A percentile compares a stretch with the other conserved stretches of the same genome.
Evolutionary conservation across 2,113 vertebrate species (phyloP).

Genomic region (Bubo scandiacus): DNA sequence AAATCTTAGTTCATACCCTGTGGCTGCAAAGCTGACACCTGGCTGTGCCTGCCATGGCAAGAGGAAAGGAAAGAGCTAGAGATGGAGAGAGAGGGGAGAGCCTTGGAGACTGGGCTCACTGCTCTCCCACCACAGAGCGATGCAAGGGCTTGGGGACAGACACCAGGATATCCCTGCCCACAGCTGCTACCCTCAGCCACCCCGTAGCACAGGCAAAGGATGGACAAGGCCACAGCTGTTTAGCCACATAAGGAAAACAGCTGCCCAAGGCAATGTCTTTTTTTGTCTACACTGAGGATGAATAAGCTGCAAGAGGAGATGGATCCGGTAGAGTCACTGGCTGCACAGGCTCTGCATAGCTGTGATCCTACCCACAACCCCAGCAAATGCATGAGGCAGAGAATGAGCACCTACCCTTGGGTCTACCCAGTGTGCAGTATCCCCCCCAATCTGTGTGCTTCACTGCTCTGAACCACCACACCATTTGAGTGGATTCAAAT

Average conservation of each 20-base stretch:
- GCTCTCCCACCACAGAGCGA: neutral
- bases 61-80: neutral
- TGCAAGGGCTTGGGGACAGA: neutral
- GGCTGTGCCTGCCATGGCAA: neutral
- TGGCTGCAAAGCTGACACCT: neutral
- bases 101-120: neutral
- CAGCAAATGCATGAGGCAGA: neutral
- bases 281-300: neutral
- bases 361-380: neutral
- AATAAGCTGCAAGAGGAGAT: neutral
- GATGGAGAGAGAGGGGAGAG: neutral
- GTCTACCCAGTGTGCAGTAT: neutral
- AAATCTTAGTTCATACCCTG: neutral
- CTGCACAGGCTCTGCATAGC: neutral
- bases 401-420: neutral
- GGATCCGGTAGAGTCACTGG: neutral
- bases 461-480: neutral
- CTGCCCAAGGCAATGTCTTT: neutral
- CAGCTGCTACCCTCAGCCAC: neutral
- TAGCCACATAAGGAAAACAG: neutral
- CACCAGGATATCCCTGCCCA: neutral
- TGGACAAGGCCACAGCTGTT: neutral
- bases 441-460: rapidly evolving
- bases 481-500: neutral
- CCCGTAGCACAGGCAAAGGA: neutral